Evolutionary conservation across 2,888 invertebrate species (phyloP).

Genomic region (Drosophila engyochracea): DNA sequence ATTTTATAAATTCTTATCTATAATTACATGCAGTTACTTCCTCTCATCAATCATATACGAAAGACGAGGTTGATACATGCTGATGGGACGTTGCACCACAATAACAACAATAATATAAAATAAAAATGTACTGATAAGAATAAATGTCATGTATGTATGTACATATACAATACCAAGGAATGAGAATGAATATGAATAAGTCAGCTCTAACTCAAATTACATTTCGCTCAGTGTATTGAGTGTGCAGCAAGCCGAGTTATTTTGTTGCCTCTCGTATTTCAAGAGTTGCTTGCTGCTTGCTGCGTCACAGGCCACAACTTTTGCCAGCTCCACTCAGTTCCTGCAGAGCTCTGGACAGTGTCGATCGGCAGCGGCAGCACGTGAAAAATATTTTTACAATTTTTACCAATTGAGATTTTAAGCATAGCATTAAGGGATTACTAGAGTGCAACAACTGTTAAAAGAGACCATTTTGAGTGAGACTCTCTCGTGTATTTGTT

Average conservation of each 20-base stretch:
- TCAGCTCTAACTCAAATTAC: slow-evolving; percentile 2
- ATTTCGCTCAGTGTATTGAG: slow-evolving; percentile 55
- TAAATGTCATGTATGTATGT: neutral
- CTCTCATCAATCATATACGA: slow-evolving; percentile 57
- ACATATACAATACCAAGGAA: slow-evolving; percentile 10
- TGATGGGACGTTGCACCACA: slow-evolving; percentile 27
- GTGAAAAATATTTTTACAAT: slow-evolving; percentile 12
- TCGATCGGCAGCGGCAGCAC: slow-evolving; percentile 56
- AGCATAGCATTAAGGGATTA: neutral
- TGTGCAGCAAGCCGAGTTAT: slow-evolving; percentile 57
- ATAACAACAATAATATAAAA: slow-evolving; percentile 22
- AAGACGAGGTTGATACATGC: slow-evolving; percentile 26
- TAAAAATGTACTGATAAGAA: slow-evolving; percentile 25
- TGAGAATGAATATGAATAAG: neutral
- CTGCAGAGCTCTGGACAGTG: slow-evolving; percentile 59
- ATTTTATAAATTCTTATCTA: slow-evolving; percentile 36
- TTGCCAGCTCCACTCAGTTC: slow-evolving; percentile 52
- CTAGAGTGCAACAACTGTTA: slow-evolving; percentile 12
- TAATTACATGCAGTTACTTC: slow-evolving; percentile 56
- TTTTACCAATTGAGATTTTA: slow-evolving; percentile 21
- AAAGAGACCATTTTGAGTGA: slow-evolving; percentile 11
- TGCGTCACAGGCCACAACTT: slow-evolving; percentile 20
- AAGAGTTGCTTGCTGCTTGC: slow-evolving; percentile 53
- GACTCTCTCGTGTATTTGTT: slow-evolving; percentile 13
- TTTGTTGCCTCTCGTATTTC: slow-evolving; percentile 56